Percentiles rank a stretch among this genome's conserved stretches.
These are phyloP conservation scores for Dryomyza anilis DNA, from an alignment of 2,888 invertebrate genomes.

Conservation along the genomic window DNA sequence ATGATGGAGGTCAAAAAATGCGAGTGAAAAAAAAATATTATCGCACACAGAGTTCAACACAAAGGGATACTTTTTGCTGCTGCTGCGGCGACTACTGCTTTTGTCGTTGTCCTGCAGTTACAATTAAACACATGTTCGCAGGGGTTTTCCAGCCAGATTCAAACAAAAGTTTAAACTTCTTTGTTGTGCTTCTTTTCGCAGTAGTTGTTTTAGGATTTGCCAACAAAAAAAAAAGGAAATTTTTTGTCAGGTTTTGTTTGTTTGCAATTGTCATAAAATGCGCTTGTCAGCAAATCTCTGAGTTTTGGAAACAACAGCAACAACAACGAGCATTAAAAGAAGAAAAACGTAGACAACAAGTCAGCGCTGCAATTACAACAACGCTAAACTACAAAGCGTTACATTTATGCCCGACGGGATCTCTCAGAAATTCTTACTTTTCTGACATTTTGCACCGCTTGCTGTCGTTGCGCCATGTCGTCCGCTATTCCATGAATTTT, in stretches of 20 bases:
- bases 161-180: constrained; percentile 29
- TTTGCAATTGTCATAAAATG: constrained; percentile 38
- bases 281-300: constrained; percentile 27
- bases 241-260: constrained; percentile 11
- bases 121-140: constrained; percentile 47
- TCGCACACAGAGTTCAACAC: neutral
- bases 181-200: constrained; percentile 11
- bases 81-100: neutral
- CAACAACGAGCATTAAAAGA: no score
- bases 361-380: constrained; percentile 4
- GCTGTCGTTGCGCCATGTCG: no score
- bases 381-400: no score
- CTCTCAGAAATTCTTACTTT: no score
- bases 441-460: no score
- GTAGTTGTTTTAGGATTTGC: neutral
- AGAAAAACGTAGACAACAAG: no score
- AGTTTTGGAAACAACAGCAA: constrained; percentile 26
- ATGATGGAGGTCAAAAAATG: constrained; percentile 6
- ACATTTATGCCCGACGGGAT: no score
- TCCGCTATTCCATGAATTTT: no score
- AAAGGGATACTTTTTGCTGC: neutral
- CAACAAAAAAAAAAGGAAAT: no score
- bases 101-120: constrained; percentile 38
- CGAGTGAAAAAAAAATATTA: no score
- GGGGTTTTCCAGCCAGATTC: no score